Evolutionary conservation across 64 coral and sea anemone species (phyloP).

Genomic region (Porites australiensis): DNA sequence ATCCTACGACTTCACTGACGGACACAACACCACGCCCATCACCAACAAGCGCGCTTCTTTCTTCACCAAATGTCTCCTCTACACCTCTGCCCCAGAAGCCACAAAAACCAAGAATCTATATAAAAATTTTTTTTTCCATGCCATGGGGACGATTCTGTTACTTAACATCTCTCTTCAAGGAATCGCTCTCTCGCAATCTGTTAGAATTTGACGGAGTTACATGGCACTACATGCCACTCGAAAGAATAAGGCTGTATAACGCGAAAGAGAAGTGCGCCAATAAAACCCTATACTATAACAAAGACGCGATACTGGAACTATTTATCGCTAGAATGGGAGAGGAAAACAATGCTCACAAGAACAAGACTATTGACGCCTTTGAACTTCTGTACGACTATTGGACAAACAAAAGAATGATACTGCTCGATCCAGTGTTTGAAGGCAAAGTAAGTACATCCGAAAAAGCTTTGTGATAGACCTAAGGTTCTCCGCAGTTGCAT

Average conservation of each 20-base stretch:
- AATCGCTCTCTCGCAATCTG: neutral
- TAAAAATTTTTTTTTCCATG: constrained; percentile 21
- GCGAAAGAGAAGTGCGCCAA: neutral
- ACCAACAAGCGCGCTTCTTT: neutral
- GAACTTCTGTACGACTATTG: constrained; percentile 10
- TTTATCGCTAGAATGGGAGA: neutral
- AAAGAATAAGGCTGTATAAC: constrained; percentile 1
- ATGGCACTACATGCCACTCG: neutral
- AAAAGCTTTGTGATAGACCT: too few species aligned
- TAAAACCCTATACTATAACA: neutral
- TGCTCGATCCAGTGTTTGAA: constrained; percentile 19
- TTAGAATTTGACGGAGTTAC: neutral
- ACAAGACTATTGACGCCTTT: neutral
- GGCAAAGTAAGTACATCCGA: neutral
- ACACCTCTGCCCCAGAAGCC: too few species aligned
- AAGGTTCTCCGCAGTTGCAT: too few species aligned
- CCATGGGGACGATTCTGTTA: constrained; percentile 29
- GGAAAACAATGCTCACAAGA: neutral
- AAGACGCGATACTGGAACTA: neutral
- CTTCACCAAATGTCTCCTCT: too few species aligned
- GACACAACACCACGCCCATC: too few species aligned
- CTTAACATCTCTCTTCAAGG: neutral
- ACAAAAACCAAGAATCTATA: neutral
- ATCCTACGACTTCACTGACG: neutral
- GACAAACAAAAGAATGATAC: constrained; percentile 28